Conservation (phyloP, 2,888 invertebrate genomes). For the Xiphydria camelus region DNA sequence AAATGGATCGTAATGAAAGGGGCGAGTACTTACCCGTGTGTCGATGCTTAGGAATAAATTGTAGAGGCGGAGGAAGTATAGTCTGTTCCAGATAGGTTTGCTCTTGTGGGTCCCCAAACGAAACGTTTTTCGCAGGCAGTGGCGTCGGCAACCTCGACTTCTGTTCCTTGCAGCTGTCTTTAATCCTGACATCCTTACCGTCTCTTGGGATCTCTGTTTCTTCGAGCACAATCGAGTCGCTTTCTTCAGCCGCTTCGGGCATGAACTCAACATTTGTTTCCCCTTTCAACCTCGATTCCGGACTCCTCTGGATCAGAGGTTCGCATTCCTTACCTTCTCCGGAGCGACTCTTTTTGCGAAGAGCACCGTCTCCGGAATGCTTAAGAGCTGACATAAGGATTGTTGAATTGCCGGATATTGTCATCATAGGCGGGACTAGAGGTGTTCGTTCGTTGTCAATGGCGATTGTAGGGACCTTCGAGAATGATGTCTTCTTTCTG, state of each 20-base stretch:
- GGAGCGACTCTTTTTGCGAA: slow-evolving; percentile 28
- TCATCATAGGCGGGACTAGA: slow-evolving; percentile 27
- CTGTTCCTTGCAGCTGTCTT: slow-evolving; percentile 27
- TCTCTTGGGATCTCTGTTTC: slow-evolving; percentile 43
- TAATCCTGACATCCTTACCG: slow-evolving; percentile 14
- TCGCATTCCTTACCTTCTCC: slow-evolving; percentile 33
- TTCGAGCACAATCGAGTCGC: slow-evolving; percentile 43
- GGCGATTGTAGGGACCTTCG: slow-evolving; percentile 39
- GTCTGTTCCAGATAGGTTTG: slow-evolving; percentile 48
- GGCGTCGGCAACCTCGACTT: slow-evolving; percentile 52
- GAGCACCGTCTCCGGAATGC: slow-evolving; percentile 28
- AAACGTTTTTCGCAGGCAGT: slow-evolving; percentile 51
- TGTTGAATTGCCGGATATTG: slow-evolving; percentile 13
- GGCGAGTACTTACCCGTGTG: slow-evolving; percentile 36
- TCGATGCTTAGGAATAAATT: slow-evolving; percentile 52
- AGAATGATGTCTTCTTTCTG: slow-evolving; percentile 50
- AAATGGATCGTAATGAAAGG: neutral
- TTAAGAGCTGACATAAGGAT: slow-evolving; percentile 31
- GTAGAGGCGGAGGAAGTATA: slow-evolving; percentile 50
- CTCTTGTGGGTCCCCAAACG: slow-evolving; percentile 52
- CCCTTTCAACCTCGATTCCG: slow-evolving; percentile 30
- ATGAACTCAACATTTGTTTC: slow-evolving; percentile 45
- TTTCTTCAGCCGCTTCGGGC: slow-evolving; percentile 44
- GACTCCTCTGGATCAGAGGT: slow-evolving; percentile 33
- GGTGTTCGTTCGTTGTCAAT: slow-evolving; percentile 42